Conservation (phyloP, 2,888 invertebrate genomes). For the Terebella lapidaria region DNA sequence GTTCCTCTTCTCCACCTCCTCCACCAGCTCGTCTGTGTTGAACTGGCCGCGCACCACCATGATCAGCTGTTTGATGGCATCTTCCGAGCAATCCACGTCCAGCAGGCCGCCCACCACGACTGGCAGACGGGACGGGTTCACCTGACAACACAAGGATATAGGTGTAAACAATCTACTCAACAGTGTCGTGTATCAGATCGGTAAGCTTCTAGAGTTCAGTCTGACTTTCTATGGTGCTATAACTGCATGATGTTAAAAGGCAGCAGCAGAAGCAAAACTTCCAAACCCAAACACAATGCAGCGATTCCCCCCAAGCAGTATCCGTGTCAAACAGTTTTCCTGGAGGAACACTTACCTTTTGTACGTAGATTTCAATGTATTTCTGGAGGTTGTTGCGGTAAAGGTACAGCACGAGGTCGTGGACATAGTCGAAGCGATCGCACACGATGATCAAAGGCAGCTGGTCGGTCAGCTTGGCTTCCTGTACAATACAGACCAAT, state of each 20-base stretch:
- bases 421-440: slow-evolving; percentile 98
- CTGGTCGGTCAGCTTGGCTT: slow-evolving; percentile 97
- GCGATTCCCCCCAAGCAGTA: too few relatives aligned
- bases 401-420: slow-evolving; percentile 93
- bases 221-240: too few relatives aligned
- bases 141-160: slow-evolving; percentile 56
- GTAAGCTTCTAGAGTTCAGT: too few relatives aligned
- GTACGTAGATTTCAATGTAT: slow-evolving; percentile 99
- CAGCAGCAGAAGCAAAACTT: too few relatives aligned
- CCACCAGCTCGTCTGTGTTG: slow-evolving; percentile 96
- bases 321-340: too few relatives aligned
- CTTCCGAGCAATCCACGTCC: slow-evolving; percentile 98
- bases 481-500: slow-evolving; percentile 51
- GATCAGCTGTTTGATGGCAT: slow-evolving; percentile 97
- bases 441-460: slow-evolving; percentile 99
- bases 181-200: too few relatives aligned
- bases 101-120: slow-evolving; percentile 96
- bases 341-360: slow-evolving; percentile 69
- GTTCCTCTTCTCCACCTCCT: slow-evolving; percentile 67
- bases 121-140: slow-evolving; percentile 94
- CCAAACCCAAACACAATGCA: too few relatives aligned
- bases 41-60: slow-evolving; percentile 91
- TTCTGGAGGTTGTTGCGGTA: slow-evolving; percentile 98
- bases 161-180: too few relatives aligned
- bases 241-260: too few relatives aligned